Evolutionary conservation across 2,888 invertebrate genomes (phyloP).

Genomic region (Cacoxenus indagator): DNA sequence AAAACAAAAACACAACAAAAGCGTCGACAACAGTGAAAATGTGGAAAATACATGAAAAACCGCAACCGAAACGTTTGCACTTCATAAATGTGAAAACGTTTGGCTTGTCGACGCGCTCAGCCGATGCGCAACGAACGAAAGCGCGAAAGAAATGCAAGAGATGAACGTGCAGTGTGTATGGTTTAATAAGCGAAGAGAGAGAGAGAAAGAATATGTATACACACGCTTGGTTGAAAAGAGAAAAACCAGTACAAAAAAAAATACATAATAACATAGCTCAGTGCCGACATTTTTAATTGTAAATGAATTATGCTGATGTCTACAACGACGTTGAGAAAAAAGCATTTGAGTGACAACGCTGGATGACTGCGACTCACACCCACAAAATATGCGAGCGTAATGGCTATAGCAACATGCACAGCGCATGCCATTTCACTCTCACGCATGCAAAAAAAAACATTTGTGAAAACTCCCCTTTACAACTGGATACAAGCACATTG

Average conservation of each 20-base stretch:
- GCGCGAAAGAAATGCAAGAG: conserved; percentile 20
- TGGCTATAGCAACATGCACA: conserved; percentile 30
- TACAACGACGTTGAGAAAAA: conserved; percentile 24
- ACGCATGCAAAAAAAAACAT: conserved; percentile 21
- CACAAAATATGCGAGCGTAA: conserved; percentile 45
- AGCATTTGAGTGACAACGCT: conserved; percentile 47
- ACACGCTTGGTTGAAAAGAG: conserved; percentile 33
- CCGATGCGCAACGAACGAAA: conserved; percentile 24
- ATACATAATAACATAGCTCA: conserved; percentile 28
- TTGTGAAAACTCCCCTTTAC: conserved; percentile 36
- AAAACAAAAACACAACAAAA: conserved; percentile 26
- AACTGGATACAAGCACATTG: conserved; percentile 35
- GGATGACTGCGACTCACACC: conserved; percentile 28
- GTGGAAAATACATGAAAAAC: conserved; percentile 58
- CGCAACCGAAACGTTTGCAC: conserved; percentile 68
- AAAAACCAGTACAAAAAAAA: conserved; percentile 23
- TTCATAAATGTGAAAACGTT: conserved; percentile 59
- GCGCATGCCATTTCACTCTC: conserved; percentile 44
- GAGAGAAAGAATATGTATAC: conserved; percentile 8
- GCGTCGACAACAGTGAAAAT: conserved; percentile 55
- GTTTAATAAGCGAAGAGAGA: conserved; percentile 30
- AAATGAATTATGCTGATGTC: conserved; percentile 63
- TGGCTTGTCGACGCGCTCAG: background rate
- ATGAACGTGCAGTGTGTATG: conserved; percentile 12
- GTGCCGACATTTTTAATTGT: conserved; percentile 70